Percentiles rank a stretch among this genome's conserved stretches.
These are phyloP conservation scores for Brachymystax lenok DNA, from an alignment of 2,797 vertebrate genomes.

Conservation along the genomic window DNA sequence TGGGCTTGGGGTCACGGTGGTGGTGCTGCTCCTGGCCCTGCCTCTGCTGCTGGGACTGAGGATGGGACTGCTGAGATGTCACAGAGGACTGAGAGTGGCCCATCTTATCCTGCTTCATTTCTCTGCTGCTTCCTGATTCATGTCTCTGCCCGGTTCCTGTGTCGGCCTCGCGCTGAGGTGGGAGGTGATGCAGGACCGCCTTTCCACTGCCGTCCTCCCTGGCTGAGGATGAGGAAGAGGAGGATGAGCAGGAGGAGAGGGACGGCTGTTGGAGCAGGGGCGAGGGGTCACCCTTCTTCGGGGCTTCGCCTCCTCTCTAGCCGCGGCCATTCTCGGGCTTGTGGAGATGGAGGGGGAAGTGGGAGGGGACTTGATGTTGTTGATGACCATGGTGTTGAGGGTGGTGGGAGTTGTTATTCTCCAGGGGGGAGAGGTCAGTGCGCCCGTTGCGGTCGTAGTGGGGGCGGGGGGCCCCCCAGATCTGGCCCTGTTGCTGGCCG, in stretches of 20 bases:
- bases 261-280: slow-evolving; percentile 73
- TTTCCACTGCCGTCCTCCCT: slow-evolving; percentile 76
- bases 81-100: slow-evolving; percentile 29
- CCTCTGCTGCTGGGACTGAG: neutral
- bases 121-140: neutral
- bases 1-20: slow-evolving; percentile 75
- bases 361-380: slow-evolving; percentile 48
- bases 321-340: slow-evolving; percentile 68
- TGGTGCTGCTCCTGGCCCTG: slow-evolving; percentile 50
- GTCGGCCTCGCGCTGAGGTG: slow-evolving; percentile 66
- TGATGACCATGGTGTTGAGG: slow-evolving; percentile 68
- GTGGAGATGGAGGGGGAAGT: slow-evolving; percentile 69
- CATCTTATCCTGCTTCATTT: slow-evolving; percentile 65
- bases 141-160: slow-evolving; percentile 34
- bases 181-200: slow-evolving; percentile 65
- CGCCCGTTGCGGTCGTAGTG: slow-evolving; percentile 80
- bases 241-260: slow-evolving; percentile 73
- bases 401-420: slow-evolving; percentile 70
- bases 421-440: slow-evolving; percentile 65
- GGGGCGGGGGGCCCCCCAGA: slow-evolving; percentile 73
- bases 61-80: too few species aligned
- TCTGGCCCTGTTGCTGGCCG: slow-evolving; percentile 74
- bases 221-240: slow-evolving; percentile 72
- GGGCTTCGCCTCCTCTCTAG: slow-evolving; percentile 62
- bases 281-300: slow-evolving; percentile 73